Base-by-base conservation (phyloP, 2,113 vertebrate species). In the Mellivora capensis region DNA sequence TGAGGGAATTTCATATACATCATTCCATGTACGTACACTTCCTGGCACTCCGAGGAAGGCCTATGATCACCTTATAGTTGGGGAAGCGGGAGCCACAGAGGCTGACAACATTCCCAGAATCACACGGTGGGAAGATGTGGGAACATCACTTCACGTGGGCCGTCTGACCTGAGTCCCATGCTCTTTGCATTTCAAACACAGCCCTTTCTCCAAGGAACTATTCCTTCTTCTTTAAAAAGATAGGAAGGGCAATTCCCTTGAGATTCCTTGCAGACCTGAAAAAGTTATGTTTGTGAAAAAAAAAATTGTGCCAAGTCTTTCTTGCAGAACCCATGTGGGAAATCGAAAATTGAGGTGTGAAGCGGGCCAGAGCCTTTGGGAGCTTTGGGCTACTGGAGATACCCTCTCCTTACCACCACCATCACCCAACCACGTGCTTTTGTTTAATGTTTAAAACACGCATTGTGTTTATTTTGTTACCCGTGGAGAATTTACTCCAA, bases 141-240 rank as follows among this genome's bases (percentile, higher is more conserved):
- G 39, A 72, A 17, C 7, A 31, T 91, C 82, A 34, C 31, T 29
- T 37, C 64, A 18, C 0, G 3, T 10, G 4, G 25, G 59, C 79
- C 57, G 1, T 62, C 49, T 23, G 8, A 39, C 67, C 62, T 29
- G 44, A 21, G 42, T 52, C 69, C 39, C n/a, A 17, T 76, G 34
- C 23, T 15, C 31, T 84, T 71, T 69, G 85, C 49, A 74, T 95
- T 88, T 91, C 86, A 88, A 44, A 64, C 61, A 34, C 17, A 76
- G 52, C 57, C 23, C 4, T 17, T 90, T 92, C 25, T 79, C 25
- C 31, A 27, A 37, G 54, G 49, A 42, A 77, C 49, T 8, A 11
- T 84, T 87, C 85, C 87, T 72, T 49, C 34, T 29, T 93, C 47
- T 42, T 93, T 86, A 59, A 61, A 89, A 82, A 84, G 13, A 67